Base-by-base conservation (phyloP, 2,797 vertebrate species). In the Muraenolepis orangiensis region DNA sequence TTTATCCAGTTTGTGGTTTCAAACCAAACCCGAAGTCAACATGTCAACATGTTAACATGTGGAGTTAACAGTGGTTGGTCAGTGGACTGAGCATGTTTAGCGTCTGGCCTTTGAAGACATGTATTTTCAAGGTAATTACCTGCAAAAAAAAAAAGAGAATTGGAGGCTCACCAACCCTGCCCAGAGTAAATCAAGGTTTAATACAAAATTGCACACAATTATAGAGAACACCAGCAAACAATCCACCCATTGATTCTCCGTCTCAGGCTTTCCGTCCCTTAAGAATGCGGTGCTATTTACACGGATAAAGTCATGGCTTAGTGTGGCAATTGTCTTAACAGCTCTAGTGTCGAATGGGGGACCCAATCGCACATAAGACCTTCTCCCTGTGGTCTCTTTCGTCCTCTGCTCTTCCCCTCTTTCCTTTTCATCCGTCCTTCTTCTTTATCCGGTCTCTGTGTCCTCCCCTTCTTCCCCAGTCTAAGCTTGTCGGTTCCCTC, bases 181-280 rank as follows among this genome's bases (percentile, higher is more conserved):
- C 40, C 20, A 3, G 57, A 18, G 57, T 12, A 61, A n/a, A 61
- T 10, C 20, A 61, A 61, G 57, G 23, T 26, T 61, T 16, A 61
- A n/a, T n/a, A 75, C 74, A 66, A 72, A 76, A 46, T 46, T 18
- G 66, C 69, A 78, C 23, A 71, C 67, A 75, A 18, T 34, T 23
- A 28, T 69, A 28, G n/a, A 18, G 29, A 80, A 82, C 42, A 82
- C 79, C 78, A 79, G 74, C 38, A 82, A 82, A 82, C 38, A 77
- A 73, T 80, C 42, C 13, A 32, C 42, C 73, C 78, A 84, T 78
- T 76, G 69, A 66, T 81, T 64, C 61, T 74, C 70, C 61, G 31
- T 66, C 3, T 4, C 61, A 51, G 5, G 57, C 78, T 82, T 84
- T 80, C 69, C 74, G 29, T 51, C 42, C 42, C 42, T 20, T 6